Evolutionary conservation across 2,797 vertebrate genomes (phyloP).

Genomic region (Lates japonicus): DNA sequence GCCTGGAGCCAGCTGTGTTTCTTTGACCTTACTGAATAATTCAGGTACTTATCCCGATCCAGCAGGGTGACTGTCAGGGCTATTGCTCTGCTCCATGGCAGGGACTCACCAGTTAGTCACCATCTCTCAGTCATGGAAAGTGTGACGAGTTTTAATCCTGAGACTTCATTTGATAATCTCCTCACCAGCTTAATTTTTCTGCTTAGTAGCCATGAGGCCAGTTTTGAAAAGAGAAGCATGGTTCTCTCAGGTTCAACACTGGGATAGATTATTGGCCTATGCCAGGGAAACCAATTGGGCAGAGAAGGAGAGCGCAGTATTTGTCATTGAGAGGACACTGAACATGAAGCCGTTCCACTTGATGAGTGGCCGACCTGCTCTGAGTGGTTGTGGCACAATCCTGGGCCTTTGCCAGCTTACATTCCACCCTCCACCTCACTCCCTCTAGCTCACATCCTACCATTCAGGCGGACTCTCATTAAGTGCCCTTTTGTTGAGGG

Average conservation of each 20-base stretch:
- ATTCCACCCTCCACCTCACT: slow-evolving; percentile 43
- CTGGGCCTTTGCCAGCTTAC: slow-evolving; percentile 48
- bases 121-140: slow-evolving; percentile 59
- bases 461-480: slow-evolving; percentile 51
- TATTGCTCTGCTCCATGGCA: slow-evolving; percentile 26
- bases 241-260: background rate
- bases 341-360: slow-evolving; percentile 23
- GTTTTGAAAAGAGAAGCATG: slow-evolving; percentile 28
- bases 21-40: slow-evolving; percentile 76
- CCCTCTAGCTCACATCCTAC: slow-evolving; percentile 28
- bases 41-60: slow-evolving; percentile 41
- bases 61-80: slow-evolving; percentile 25
- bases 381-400: slow-evolving; percentile 40
- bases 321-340: slow-evolving; percentile 67
- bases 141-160: slow-evolving; percentile 64
- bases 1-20: slow-evolving; percentile 49
- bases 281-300: slow-evolving; percentile 39
- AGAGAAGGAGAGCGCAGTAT: slow-evolving; percentile 31
- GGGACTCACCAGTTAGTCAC: slow-evolving; percentile 42
- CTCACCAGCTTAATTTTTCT: slow-evolving; percentile 48
- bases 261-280: background rate
- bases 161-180: slow-evolving; percentile 49
- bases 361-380: slow-evolving; percentile 27
- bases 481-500: slow-evolving; percentile 70
- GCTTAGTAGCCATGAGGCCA: slow-evolving; percentile 23